A percentile compares a stretch with the other conserved stretches of the same genome.
Conservation (phyloP, 2,797 vertebrate genomes). For the Manis javanica region DNA sequence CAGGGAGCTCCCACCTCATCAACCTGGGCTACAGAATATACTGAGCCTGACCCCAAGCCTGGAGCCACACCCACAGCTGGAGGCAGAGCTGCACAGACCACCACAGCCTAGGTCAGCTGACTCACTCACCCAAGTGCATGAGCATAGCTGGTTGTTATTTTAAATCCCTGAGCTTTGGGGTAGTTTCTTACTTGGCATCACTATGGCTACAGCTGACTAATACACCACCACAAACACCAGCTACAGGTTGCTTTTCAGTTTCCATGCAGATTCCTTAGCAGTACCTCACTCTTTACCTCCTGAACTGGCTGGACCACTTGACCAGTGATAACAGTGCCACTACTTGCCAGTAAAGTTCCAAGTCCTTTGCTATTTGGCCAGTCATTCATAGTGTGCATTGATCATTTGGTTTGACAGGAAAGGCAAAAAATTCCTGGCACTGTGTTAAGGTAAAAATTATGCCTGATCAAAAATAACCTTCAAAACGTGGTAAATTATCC, state of each 20-base stretch:
- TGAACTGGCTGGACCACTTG: background rate
- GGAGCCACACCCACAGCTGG: background rate
- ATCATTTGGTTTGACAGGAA: background rate
- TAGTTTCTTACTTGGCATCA: background rate
- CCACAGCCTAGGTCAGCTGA: background rate
- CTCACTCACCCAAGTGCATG: background rate
- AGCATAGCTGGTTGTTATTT: background rate
- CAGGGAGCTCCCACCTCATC: background rate
- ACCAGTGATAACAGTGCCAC: background rate
- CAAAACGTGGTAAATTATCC: background rate
- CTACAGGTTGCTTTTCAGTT: background rate
- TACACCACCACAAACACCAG: background rate
- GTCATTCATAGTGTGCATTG: background rate
- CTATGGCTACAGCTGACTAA: background rate
- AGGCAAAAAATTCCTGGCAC: background rate
- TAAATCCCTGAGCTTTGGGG: background rate
- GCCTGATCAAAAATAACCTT: background rate
- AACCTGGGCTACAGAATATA: background rate
- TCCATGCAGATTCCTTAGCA: background rate
- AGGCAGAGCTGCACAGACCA: background rate
- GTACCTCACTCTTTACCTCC: background rate
- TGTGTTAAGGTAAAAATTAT: background rate
- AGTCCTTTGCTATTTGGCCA: background rate
- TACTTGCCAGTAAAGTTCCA: background rate
- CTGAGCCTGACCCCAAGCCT: background rate